Evolutionary conservation across 2,888 invertebrate genomes (phyloP), one percentile per base, ranked within the genome.

Genomic region (Acleris sparsana): DNA sequence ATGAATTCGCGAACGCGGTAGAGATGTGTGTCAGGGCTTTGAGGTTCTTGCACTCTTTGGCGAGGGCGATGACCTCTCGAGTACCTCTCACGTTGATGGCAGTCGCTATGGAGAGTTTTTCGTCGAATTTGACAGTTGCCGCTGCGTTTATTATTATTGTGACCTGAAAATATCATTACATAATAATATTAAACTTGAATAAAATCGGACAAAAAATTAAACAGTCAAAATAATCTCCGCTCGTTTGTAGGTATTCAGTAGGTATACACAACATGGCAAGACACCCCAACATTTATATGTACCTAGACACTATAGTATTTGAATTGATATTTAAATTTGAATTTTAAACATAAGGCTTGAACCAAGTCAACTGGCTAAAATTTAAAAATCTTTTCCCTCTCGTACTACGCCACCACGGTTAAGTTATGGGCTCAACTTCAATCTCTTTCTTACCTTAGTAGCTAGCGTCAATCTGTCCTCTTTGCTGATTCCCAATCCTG

Each of bases 21-120:
- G 92, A 92, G 0, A 92, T 83, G 59, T 92, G 92, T 0, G 89
- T 88, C 5, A 92, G 39, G 0, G 92, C 97, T 86, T 95, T 94
- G 63, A 98, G 87, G 57, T 95, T 93, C 48, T 93, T 89, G 89
- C 97, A 96, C 72, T 95, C 93, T 74, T 95, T 95, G 65, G 96
- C 95, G 16, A 98, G 88, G 48, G 94, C 93, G 4, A 98, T 78
- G 20, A 97, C 93, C 73, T 96, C 94, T 71, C 94, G 94, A 0
- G 97, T 96, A 0, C 96, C 97, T 25, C 94, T 89, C 0, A 98
- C 95, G 84, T 98, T 98, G 82, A 97, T 96, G 25, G 94, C 94
- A 5, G 96, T 94, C 0, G 98, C 95, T 1, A 94, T 79, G 72
- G 95, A 94, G 16, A 98, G 89, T 62, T 95, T 95, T 83, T 97